Base-by-base conservation (phyloP, 2,888 invertebrate genomes). In the Myopa tessellatipennis region DNA sequence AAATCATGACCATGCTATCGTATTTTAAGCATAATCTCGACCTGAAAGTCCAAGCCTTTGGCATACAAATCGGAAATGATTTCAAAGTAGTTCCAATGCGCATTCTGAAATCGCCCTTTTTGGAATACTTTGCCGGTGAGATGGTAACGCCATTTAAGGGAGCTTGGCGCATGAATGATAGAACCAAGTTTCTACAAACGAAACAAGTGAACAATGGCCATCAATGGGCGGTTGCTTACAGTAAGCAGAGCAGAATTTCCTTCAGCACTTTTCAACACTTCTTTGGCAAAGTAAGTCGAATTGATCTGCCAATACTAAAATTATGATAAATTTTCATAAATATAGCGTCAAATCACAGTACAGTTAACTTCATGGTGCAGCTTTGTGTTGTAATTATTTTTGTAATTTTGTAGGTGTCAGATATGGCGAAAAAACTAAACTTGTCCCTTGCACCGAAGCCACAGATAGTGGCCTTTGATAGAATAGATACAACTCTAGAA, bases 1-100 rank as follows among this genome's bases (percentile, higher is more conserved):
- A 96, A 88, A 98, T 99, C 76, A 91, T 93, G 87, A 91, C 92
- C 72, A 78, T 88, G 52, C 76, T 89, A 0, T 4, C 58, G 2
- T 80, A 80, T 74, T 87, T 88, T 63, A 18, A 85, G 0, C 88
- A 88, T 78, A 87, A 88, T 52, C 3, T 3, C 0, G 82, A 85
- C 85, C 88, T 92, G 0, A 91, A 91, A 81, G 92, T 97, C 76
- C 91, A 91, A 84, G 93, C 94, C 82, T 99, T 99, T 89, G 96
- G 96, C 1, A 90, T 99, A 78, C 91, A 92, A 6, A 94, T 99
- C 52, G 91, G 91, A 3, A 90, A 92, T 40, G 88, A 92, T 61
- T 97, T 98, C 90, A 92, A 94, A 80, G 91, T 92, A 81, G 93
- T 98, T 0, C 89, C 91, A 0, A 98, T 96, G 0, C 93, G 97